These are phyloP conservation scores for Galbula dea DNA, from an alignment of 2,113 vertebrate species.

Conservation along the genomic window DNA sequence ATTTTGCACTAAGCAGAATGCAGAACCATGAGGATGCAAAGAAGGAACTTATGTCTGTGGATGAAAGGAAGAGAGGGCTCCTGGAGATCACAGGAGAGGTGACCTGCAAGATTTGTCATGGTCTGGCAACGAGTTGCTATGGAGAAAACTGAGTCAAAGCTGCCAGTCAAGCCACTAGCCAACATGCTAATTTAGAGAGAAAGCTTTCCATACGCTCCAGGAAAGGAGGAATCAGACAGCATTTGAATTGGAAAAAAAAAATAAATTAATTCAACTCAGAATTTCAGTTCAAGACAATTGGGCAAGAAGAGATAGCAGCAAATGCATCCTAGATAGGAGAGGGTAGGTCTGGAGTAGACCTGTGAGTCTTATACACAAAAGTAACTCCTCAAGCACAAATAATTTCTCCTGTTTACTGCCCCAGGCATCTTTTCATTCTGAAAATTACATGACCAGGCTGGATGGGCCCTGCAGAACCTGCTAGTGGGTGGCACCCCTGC, in stretches of 20 bases:
- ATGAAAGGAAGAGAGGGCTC: not conserved
- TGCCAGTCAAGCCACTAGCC: not conserved
- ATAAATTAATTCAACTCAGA: not conserved
- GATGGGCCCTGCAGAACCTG: too few species aligned
- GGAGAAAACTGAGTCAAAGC: not conserved
- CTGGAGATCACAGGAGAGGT: not conserved
- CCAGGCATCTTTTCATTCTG: too few species aligned
- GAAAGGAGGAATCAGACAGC: not conserved
- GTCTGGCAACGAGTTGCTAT: not conserved
- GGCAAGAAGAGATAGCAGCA: not conserved
- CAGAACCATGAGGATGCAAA: not conserved
- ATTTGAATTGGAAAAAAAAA: not conserved
- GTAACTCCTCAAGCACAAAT: too few species aligned
- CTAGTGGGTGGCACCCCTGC: too few species aligned
- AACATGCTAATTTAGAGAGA: not conserved
- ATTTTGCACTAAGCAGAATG: not conserved
- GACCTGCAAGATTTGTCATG: not conserved
- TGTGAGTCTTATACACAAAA: not conserved
- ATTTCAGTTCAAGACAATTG: not conserved
- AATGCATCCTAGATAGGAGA: not conserved
- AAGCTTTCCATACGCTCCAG: not conserved
- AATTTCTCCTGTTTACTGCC: too few species aligned
- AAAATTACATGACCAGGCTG: too few species aligned
- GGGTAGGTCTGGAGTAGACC: not conserved
- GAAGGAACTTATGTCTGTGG: not conserved